phyloP scores from a whole-genome alignment of 2,797 vertebrate genomes.

The Orientallactaga sibirica region DNA sequence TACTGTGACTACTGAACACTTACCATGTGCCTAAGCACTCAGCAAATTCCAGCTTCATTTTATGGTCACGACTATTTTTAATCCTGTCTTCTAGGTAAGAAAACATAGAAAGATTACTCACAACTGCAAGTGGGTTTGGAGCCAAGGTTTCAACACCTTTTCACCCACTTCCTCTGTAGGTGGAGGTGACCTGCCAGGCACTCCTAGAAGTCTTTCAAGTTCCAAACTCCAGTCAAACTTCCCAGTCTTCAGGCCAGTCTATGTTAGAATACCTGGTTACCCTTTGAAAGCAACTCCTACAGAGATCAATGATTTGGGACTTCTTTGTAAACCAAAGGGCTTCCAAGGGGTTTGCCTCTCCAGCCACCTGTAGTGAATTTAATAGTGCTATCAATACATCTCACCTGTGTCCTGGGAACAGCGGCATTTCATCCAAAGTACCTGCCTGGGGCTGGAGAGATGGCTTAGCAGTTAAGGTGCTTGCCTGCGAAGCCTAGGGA shows the following conservation, averaged over 20 bases:
- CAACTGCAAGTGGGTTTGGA: not conserved
- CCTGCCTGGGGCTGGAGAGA: not conserved
- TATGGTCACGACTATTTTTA: not conserved
- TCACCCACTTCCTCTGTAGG: not conserved
- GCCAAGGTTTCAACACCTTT: not conserved
- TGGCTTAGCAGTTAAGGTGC: too few species aligned
- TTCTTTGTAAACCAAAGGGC: conserved; percentile 17
- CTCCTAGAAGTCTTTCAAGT: not conserved
- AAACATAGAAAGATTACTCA: not conserved
- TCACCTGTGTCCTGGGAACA: not conserved
- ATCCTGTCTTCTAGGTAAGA: not conserved
- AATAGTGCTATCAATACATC: not conserved
- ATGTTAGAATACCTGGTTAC: not conserved
- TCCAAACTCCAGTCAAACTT: conserved; percentile 14
- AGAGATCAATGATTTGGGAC: not conserved
- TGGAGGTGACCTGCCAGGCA: not conserved
- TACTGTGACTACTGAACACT: not conserved
- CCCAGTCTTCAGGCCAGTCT: not conserved
- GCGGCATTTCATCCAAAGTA: not conserved
- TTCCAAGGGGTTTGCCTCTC: not conserved
- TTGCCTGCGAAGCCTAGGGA: too few species aligned
- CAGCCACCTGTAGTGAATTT: not conserved
- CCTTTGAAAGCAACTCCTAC: not conserved
- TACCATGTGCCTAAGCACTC: not conserved
- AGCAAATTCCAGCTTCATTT: conserved; percentile 11